Evolutionary conservation across 2,113 vertebrate species (phyloP).

Genomic region (Nesoenas mayeri): DNA sequence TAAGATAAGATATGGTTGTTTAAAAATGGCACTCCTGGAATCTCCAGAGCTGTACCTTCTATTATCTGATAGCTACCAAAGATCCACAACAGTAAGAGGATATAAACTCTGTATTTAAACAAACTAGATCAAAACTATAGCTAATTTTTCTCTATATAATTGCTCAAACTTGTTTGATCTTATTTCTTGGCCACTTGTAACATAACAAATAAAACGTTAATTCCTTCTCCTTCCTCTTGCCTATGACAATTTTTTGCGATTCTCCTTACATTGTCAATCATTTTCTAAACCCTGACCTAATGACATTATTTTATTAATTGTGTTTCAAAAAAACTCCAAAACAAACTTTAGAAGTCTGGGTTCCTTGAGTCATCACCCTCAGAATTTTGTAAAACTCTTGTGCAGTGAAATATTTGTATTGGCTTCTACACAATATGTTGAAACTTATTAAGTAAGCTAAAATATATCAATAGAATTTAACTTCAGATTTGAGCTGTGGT

Average conservation of each 20-base stretch:
- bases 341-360: not conserved
- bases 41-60: not conserved
- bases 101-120: not conserved
- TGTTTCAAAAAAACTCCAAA: not conserved
- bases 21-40: not conserved
- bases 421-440: not conserved
- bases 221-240: not conserved
- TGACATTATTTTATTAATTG: not conserved
- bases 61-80: not conserved
- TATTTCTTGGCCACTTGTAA: not conserved
- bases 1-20: not conserved
- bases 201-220: not conserved
- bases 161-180: not conserved
- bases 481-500: not conserved
- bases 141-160: not conserved
- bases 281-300: not conserved
- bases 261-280: not conserved
- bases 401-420: not conserved
- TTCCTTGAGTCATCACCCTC: not conserved
- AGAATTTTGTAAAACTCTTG: not conserved
- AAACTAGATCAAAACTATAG: not conserved
- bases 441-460: not conserved
- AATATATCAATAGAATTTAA: not conserved
- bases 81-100: not conserved
- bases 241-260: not conserved